Evolutionary conservation across 2,888 invertebrate genomes (phyloP).

Genomic region (Mesopsocus fuscifrons): DNA sequence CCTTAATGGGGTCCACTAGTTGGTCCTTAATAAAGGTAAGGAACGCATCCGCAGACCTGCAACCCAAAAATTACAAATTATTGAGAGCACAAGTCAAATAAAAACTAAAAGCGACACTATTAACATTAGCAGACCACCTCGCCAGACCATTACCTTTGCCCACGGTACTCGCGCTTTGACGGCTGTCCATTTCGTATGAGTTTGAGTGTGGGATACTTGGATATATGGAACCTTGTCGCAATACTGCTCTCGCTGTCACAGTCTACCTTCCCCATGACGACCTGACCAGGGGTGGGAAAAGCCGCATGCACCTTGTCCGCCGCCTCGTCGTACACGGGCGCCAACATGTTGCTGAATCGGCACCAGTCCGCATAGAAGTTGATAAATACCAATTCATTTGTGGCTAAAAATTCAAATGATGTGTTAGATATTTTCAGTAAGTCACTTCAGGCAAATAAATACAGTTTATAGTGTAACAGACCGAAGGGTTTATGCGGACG

Average conservation of each 20-base stretch:
- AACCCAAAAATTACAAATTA: neutral
- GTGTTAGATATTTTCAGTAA: too few relatives aligned
- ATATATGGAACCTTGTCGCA: conserved; percentile 83
- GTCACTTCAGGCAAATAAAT: too few relatives aligned
- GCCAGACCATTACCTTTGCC: conserved; percentile 26
- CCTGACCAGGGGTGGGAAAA: conserved; percentile 59
- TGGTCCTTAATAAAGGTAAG: conserved; percentile 75
- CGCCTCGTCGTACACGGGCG: conserved; percentile 93
- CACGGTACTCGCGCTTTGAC: conserved; percentile 81
- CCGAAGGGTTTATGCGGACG: too few relatives aligned
- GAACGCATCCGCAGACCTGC: conserved; percentile 73
- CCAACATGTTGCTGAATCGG: conserved; percentile 90
- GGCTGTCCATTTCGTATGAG: conserved; percentile 77
- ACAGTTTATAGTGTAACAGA: too few relatives aligned
- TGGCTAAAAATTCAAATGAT: conserved; percentile 71
- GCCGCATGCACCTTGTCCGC: conserved; percentile 64
- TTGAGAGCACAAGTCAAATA: neutral
- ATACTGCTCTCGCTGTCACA: conserved; percentile 83
- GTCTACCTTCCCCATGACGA: conserved; percentile 91
- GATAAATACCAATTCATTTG: conserved; percentile 90
- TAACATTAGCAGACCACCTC: too few relatives aligned
- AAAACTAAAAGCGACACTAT: neutral
- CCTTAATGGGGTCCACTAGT: conserved; percentile 65
- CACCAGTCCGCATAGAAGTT: conserved; percentile 99
- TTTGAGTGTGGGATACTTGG: conserved; percentile 97